A percentile compares a stretch with the other conserved stretches of the same genome.
Evolutionary conservation across 30 jellyfish, hydroid and myxozoan species (phyloP).

Genomic region (Hydractinia symbiolongicarpus): DNA sequence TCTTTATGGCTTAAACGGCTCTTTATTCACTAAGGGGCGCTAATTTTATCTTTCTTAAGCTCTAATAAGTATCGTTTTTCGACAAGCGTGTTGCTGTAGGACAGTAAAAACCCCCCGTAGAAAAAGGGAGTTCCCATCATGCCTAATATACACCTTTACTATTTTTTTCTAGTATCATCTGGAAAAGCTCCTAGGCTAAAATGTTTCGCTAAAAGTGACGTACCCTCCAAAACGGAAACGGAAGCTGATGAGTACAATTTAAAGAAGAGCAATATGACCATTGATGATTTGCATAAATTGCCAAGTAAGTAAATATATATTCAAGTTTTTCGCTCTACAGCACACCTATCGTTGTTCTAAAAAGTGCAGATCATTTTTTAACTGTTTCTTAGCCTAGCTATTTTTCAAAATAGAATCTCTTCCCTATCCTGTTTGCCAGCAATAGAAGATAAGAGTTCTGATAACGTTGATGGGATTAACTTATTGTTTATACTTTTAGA

Average conservation of each 20-base stretch:
- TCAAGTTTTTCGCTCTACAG: neutral
- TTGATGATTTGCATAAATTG: neutral
- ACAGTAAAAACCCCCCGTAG: neutral
- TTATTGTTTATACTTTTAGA: neutral
- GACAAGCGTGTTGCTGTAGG: too few species aligned
- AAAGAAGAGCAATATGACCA: neutral
- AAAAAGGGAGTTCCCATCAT: neutral
- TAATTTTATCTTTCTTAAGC: too few species aligned
- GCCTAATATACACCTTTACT: too few species aligned
- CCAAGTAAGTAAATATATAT: neutral
- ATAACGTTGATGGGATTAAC: too few species aligned
- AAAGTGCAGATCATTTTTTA: neutral
- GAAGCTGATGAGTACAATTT: neutral
- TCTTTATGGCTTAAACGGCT: too few species aligned
- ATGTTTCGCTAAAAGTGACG: neutral
- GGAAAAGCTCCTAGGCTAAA: slow-evolving; percentile 9
- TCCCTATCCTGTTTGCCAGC: too few species aligned
- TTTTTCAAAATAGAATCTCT: too few species aligned
- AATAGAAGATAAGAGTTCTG: too few species aligned
- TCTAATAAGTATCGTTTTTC: too few species aligned
- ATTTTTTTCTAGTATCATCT: neutral
- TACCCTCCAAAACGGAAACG: neutral
- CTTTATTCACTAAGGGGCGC: too few species aligned
- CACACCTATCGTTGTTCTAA: neutral
- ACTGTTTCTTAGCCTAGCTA: too few species aligned